Evolutionary conservation across 2,888 invertebrate species (phyloP).

Genomic region (Amaurobius ferox): DNA sequence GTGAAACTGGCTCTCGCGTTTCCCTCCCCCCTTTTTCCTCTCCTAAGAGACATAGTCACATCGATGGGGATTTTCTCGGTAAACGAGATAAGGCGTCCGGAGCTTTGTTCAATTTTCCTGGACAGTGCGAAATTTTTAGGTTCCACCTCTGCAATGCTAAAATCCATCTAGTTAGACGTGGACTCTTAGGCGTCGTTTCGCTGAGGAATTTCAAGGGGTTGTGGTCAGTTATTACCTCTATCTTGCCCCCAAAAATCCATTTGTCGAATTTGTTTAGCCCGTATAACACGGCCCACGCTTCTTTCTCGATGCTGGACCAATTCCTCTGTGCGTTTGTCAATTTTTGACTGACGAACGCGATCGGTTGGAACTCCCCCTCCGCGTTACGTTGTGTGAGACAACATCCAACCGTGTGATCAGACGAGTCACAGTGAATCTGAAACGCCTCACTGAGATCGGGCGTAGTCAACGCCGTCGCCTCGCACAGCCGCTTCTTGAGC

Average conservation of each 20-base stretch:
- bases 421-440: neutral
- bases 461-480: neutral
- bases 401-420: neutral
- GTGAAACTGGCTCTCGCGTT: too few relatives aligned
- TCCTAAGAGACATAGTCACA: too few relatives aligned
- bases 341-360: neutral
- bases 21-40: too few relatives aligned
- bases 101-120: neutral
- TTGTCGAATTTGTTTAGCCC: neutral
- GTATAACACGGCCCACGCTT: neutral
- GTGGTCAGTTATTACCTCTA: neutral
- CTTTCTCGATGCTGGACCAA: too few relatives aligned
- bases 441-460: neutral
- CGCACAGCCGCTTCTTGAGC: neutral
- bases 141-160: neutral
- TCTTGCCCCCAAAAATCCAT: neutral
- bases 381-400: neutral
- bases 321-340: neutral
- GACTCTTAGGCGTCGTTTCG: neutral
- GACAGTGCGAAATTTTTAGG: neutral
- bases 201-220: conserved; percentile 15
- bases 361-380: neutral
- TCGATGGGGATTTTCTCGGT: too few relatives aligned
- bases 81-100: neutral
- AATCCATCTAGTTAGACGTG: neutral